These are phyloP conservation scores for Nematostella vectensis DNA, from an alignment of 92 coral and sea anemone genomes.

Conservation along the genomic window DNA sequence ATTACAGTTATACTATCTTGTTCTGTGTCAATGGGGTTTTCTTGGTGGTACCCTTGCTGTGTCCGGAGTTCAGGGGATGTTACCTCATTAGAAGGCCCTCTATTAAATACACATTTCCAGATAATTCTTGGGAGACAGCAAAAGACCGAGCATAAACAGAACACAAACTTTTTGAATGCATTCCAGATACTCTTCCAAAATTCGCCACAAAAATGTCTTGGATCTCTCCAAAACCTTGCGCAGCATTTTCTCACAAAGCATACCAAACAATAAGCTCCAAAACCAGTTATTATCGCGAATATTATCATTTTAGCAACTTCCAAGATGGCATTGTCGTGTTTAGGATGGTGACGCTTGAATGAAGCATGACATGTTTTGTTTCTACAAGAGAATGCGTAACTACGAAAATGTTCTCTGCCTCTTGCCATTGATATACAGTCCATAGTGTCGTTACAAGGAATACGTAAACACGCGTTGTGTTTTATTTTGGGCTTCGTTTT, in stretches of 20 bases:
- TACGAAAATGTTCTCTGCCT: not conserved
- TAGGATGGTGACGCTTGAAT: not conserved
- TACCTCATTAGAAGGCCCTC: not conserved
- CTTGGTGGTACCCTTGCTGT: not conserved
- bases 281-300: not conserved
- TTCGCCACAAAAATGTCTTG: not conserved
- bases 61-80: not conserved
- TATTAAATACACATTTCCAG: not conserved
- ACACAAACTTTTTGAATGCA: not conserved
- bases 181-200: not conserved
- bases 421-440: not conserved
- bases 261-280: not conserved
- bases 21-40: not conserved
- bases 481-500: not conserved
- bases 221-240: not conserved
- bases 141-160: not conserved
- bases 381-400: not conserved
- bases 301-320: constrained; percentile 2
- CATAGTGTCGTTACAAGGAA: not conserved
- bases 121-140: not conserved
- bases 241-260: not conserved
- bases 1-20: not conserved
- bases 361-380: not conserved
- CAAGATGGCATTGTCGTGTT: not conserved
- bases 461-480: not conserved